Conservation (phyloP, 1,140 invertebrate species). For the Ruditapes philippinarum region DNA sequence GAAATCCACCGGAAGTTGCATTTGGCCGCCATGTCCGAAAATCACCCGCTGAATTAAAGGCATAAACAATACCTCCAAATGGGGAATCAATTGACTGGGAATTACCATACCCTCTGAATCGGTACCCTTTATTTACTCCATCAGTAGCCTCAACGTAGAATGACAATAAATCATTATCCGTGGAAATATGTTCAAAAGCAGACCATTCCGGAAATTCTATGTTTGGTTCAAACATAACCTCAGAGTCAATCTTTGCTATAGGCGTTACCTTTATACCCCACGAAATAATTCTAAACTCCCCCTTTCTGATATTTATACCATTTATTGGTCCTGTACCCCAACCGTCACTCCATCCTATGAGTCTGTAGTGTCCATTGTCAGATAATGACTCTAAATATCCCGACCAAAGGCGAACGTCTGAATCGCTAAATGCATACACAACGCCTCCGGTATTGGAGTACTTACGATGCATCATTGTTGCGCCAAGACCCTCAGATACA, state of each 20-base stretch:
- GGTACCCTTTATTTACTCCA: constrained; percentile 29
- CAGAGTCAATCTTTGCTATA: background rate
- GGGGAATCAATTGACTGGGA: background rate
- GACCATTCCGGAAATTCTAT: constrained; percentile 17
- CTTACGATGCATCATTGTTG: background rate
- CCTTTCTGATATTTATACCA: background rate
- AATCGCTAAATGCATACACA: constrained; percentile 19
- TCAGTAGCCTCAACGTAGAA: constrained; percentile 33
- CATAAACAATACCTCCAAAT: constrained; percentile 31
- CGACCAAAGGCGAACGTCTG: constrained; percentile 11
- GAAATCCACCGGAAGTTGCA: background rate
- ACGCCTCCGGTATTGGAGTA: background rate
- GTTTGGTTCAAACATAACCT: background rate
- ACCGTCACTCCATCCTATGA: background rate
- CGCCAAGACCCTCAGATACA: constrained; percentile 32
- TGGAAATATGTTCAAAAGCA: background rate
- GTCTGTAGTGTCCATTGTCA: background rate
- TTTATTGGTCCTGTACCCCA: background rate
- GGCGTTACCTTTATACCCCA: background rate
- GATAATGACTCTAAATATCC: constrained; percentile 1
- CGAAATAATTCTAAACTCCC: constrained; percentile 12
- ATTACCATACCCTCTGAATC: constrained; percentile 29
- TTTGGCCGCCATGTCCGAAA: constrained; percentile 25
- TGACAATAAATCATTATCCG: constrained; percentile 23
- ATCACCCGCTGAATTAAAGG: background rate